Evolutionary conservation across 2,797 vertebrate genomes (phyloP).

Genomic region (Molothrus ater): DNA sequence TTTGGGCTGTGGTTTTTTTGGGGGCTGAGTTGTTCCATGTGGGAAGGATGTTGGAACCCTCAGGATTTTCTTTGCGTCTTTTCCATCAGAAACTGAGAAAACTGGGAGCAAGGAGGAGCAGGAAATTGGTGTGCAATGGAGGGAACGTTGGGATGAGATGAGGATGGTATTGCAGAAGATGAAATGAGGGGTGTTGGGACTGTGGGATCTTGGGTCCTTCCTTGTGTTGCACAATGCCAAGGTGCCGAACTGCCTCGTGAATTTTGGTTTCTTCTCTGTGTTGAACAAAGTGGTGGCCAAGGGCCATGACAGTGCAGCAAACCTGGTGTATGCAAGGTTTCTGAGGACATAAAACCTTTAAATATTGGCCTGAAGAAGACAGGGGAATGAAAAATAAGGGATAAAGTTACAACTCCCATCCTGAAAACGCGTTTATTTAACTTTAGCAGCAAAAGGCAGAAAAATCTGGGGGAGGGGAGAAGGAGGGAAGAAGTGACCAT

Average conservation of each 20-base stretch:
- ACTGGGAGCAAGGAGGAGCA: background rate
- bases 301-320: background rate
- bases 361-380: background rate
- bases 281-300: background rate
- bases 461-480: background rate
- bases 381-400: background rate
- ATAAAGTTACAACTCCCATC: background rate
- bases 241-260: background rate
- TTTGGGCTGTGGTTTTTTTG: too few species aligned
- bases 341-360: background rate
- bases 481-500: background rate
- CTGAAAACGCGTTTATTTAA: background rate
- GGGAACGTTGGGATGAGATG: background rate
- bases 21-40: too few species aligned
- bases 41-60: too few species aligned
- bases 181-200: background rate
- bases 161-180: background rate
- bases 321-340: background rate
- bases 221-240: background rate
- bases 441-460: background rate
- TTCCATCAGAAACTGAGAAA: too few species aligned
- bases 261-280: background rate
- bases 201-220: background rate
- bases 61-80: too few species aligned
- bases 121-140: background rate